phyloP scores from a whole-genome alignment of 2,113 vertebrate genomes.

The Pluvialis apricaria region DNA sequence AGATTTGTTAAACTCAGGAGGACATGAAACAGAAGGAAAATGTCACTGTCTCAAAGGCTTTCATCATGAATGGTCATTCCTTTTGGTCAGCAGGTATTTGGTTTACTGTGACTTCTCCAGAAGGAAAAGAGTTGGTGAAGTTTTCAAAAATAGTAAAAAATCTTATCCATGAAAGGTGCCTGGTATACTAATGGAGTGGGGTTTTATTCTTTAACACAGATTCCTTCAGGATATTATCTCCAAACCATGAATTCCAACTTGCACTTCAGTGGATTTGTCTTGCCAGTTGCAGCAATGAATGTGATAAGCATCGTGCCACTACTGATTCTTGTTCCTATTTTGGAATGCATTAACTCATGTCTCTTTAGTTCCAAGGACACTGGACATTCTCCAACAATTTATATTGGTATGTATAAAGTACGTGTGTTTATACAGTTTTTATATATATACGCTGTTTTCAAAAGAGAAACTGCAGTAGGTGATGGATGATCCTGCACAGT shows the following conservation, averaged over 20 bases:
- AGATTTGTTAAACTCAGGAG: background rate
- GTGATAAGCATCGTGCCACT: slow-evolving; percentile 84
- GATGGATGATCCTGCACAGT: background rate
- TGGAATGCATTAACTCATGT: slow-evolving; percentile 76
- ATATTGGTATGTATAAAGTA: slow-evolving; percentile 78
- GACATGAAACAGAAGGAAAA: background rate
- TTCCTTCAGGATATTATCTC: slow-evolving; percentile 91
- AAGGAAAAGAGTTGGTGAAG: background rate
- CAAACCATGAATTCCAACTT: slow-evolving; percentile 93
- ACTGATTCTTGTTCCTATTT: slow-evolving; percentile 82
- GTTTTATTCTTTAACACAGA: slow-evolving; percentile 67
- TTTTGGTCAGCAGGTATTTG: background rate
- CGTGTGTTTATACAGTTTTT: background rate
- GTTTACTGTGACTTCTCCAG: background rate
- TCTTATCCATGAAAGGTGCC: background rate
- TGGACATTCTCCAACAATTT: slow-evolving; percentile 71
- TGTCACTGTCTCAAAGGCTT: background rate
- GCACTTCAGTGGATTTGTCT: slow-evolving; percentile 76
- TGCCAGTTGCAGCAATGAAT: slow-evolving; percentile 89
- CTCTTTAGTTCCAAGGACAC: slow-evolving; percentile 65
- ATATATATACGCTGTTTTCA: background rate
- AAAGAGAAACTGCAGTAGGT: background rate
- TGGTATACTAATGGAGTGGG: background rate
- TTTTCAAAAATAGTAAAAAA: background rate
- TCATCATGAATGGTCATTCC: background rate